These are phyloP conservation scores for Harmothoe impar DNA, from an alignment of 2,888 invertebrate genomes.

Conservation along the genomic window DNA sequence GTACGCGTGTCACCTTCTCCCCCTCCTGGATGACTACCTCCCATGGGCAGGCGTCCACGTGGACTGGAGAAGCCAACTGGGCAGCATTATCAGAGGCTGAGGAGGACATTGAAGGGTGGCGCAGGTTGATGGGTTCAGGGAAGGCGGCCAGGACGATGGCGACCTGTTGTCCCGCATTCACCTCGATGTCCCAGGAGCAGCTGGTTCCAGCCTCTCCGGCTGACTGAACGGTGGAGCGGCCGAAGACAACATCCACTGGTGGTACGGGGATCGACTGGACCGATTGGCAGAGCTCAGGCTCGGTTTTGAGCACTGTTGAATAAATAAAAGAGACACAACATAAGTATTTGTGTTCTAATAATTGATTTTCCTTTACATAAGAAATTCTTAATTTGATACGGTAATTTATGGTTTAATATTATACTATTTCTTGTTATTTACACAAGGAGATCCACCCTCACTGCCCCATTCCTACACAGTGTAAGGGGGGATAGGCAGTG, in stretches of 20 bases:
- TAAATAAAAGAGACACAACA: too few relatives aligned
- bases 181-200: conserved; percentile 49
- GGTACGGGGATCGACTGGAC: background rate
- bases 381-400: too few relatives aligned
- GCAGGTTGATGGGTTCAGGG: conserved; percentile 19
- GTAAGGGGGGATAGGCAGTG: background rate
- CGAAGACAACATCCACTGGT: conserved; percentile 8
- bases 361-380: too few relatives aligned
- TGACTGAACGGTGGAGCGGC: background rate
- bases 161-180: conserved; percentile 49
- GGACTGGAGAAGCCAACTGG: background rate
- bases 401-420: too few relatives aligned
- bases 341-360: too few relatives aligned
- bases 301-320: background rate
- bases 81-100: background rate
- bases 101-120: background rate
- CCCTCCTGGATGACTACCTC: conserved; percentile 44
- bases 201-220: background rate
- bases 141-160: conserved; percentile 22
- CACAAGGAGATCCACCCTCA: too few relatives aligned
- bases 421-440: too few relatives aligned
- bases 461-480: too few relatives aligned
- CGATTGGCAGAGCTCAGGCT: conserved; percentile 58
- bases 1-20: background rate
- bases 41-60: conserved; percentile 23